phyloP scores from a whole-genome alignment of 2,113 vertebrate genomes.

The Prionailurus bengalensis region DNA sequence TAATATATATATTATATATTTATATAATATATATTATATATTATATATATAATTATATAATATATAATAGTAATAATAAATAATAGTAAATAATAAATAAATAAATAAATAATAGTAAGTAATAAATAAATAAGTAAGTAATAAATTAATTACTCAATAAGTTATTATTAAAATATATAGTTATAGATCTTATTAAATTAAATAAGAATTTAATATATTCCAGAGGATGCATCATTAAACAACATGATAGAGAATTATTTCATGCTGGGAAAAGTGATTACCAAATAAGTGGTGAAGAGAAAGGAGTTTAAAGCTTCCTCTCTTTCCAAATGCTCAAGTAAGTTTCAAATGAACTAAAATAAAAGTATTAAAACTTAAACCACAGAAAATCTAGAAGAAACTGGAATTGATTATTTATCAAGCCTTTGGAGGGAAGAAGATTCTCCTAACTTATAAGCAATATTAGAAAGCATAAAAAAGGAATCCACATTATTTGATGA shows the following conservation, averaged over 20 bases:
- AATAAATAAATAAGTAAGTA: too few species aligned
- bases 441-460: neutral
- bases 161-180: neutral
- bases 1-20: too few species aligned
- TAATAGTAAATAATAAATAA: too few species aligned
- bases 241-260: neutral
- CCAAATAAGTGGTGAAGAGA: neutral
- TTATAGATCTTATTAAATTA: neutral
- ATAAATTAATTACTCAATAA: neutral
- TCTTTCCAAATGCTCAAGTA: neutral
- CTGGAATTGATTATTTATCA: neutral
- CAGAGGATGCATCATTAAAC: neutral
- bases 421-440: neutral
- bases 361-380: slow-evolving; percentile 21
- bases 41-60: too few species aligned
- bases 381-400: neutral
- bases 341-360: neutral
- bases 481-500: neutral
- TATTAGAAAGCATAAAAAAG: neutral
- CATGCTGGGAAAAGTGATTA: neutral
- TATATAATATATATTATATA: too few species aligned
- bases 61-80: too few species aligned
- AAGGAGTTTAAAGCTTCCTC: neutral
- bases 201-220: neutral
- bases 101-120: too few species aligned